Evolutionary conservation across 2,888 invertebrate genomes (phyloP).

Genomic region (Amphipoea oculea): DNA sequence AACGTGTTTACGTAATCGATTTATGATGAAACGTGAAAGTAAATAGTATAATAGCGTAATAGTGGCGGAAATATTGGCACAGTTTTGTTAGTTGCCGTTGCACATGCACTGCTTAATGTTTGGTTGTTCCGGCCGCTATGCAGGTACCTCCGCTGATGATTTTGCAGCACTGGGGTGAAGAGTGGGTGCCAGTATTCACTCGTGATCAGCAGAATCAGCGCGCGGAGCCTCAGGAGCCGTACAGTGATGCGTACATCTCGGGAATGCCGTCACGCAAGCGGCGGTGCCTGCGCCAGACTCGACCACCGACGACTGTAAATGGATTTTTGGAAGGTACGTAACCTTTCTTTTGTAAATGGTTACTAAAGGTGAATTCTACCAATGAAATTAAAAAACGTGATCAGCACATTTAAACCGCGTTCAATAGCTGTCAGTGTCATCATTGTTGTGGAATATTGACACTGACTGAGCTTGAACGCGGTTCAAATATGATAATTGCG

Average conservation of each 20-base stretch:
- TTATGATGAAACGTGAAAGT: constrained; percentile 37
- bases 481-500: background rate
- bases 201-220: constrained; percentile 94
- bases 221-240: constrained; percentile 89
- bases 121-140: constrained; percentile 30
- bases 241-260: constrained; percentile 97
- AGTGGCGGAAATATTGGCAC: constrained; percentile 30
- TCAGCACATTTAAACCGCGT: background rate
- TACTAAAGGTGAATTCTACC: background rate
- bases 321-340: constrained; percentile 78
- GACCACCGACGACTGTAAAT: constrained; percentile 78
- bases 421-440: background rate
- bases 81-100: constrained; percentile 33
- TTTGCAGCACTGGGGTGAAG: constrained; percentile 80
- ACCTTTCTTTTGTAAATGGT: background rate
- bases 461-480: background rate
- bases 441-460: no score
- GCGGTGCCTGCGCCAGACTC: constrained; percentile 91
- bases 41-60: constrained; percentile 3
- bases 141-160: constrained; percentile 87
- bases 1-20: constrained; percentile 33
- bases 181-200: constrained; percentile 96
- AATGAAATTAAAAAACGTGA: background rate
- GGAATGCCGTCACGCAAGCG: constrained; percentile 97
- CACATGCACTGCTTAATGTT: constrained; percentile 41